These are phyloP conservation scores for Hyaena hyaena DNA, from an alignment of 2,113 vertebrate species.

Conservation along the genomic window DNA sequence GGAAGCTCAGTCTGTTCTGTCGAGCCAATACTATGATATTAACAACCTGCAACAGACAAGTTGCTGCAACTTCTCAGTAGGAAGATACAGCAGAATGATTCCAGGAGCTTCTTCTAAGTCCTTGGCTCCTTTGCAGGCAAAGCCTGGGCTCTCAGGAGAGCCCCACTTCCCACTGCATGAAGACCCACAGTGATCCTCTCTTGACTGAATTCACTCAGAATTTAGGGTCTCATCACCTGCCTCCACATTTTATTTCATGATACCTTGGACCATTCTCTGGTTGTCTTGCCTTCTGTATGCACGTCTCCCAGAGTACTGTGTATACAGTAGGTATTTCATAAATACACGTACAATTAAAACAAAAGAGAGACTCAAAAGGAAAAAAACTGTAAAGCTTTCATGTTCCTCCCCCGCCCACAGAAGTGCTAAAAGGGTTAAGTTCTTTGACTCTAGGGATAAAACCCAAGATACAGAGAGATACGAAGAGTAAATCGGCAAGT, in stretches of 20 bases:
- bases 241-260: neutral
- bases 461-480: conserved; percentile 65
- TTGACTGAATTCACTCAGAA: neutral
- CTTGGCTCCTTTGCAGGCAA: neutral
- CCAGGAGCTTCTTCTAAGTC: conserved; percentile 28
- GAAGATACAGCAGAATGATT: conserved; percentile 40
- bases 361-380: neutral
- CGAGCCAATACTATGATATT: conserved; percentile 75
- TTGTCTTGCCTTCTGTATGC: neutral
- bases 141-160: neutral
- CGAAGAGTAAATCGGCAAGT: conserved; percentile 75
- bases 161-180: neutral
- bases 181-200: neutral
- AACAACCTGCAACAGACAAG: conserved; percentile 68
- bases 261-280: neutral
- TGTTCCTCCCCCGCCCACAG: neutral
- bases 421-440: conserved; percentile 27
- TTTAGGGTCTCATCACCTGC: neutral
- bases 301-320: neutral
- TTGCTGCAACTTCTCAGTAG: conserved; percentile 66
- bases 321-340: neutral
- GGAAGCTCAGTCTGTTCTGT: conserved; percentile 65
- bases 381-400: neutral
- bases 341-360: conserved; percentile 40
- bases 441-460: conserved; percentile 65